A percentile compares a stretch with the other conserved stretches of the same genome.
Evolutionary conservation across 2,888 invertebrate genomes (phyloP).

Genomic region (Didymodactylos carnosus): DNA sequence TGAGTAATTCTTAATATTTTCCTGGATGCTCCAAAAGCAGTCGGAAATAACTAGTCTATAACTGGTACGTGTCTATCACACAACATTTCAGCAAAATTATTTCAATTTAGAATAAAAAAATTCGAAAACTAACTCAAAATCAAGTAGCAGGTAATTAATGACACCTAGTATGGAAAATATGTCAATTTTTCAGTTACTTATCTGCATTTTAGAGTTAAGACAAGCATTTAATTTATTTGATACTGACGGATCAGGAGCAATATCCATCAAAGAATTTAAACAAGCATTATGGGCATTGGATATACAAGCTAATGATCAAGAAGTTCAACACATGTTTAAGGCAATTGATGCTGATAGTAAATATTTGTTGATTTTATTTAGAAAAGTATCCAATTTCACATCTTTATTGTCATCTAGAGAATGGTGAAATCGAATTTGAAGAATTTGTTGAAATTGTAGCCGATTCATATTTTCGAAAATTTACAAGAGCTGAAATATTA

Average conservation of each 20-base stretch:
- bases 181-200: background rate
- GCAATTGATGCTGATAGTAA: background rate
- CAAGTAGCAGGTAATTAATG: background rate
- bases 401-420: background rate
- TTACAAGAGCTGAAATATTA: background rate
- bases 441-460: background rate
- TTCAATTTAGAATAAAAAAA: background rate
- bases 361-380: background rate
- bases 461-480: background rate
- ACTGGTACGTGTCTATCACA: too few relatives aligned
- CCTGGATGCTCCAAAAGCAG: too few relatives aligned
- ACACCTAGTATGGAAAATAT: too few relatives aligned
- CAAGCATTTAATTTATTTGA: background rate
- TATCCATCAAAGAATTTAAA: background rate
- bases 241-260: background rate
- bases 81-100: too few relatives aligned
- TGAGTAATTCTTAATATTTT: too few relatives aligned
- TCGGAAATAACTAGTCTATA: too few relatives aligned
- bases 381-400: too few relatives aligned
- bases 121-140: background rate
- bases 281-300: background rate
- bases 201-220: background rate
- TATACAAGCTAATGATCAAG: background rate
- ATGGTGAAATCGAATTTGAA: background rate
- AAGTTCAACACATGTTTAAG: background rate